Evolutionary conservation across 2,888 invertebrate genomes (phyloP), one percentile per base, ranked within the genome.

Genomic region (Mesorhabditis sp.): DNA sequence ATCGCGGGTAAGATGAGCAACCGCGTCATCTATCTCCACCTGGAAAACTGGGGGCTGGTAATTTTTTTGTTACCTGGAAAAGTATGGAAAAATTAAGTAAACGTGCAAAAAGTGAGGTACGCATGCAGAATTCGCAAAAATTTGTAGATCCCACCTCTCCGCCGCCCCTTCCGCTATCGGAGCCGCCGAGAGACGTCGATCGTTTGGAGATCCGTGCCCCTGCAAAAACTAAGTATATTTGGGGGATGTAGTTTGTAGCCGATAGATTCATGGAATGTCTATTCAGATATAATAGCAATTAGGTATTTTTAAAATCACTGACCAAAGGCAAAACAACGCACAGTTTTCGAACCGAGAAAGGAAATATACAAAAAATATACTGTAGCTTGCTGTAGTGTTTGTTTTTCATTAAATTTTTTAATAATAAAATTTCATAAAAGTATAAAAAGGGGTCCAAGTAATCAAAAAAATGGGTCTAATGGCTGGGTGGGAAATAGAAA

Each of bases 1-100:
- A 84, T 84, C 66, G 76, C 80, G 50, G 84, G 84, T 43, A 85
- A 77, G 62, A 84, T 81, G 65, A 84, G 76, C 28, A 84, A 76
- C 69, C 83, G 78, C 28, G 80, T 80, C 81, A 83, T 83, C 65
- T 63, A 50, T 13, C 58, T n/a, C n/a, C 58, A 28, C 58, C 58
- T 50, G 58, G 10, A 50, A 50, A 50, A 10, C 6, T 10, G 50
- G 13, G 13, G 50, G 6, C 6, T 50, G 7, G 6, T 50, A 6
- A 50, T 50, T 10, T 50, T 50, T 50, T 50, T 10, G 50, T n/a
- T n/a, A n/a, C n/a, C n/a, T n/a, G n/a, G n/a, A n/a, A n/a, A n/a
- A n/a, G n/a, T n/a, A n/a, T n/a, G n/a, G n/a, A n/a, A n/a, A n/a
- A n/a, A n/a, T n/a, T n/a, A n/a, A n/a, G n/a, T n/a, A n/a, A n/a